phyloP scores from a whole-genome alignment of 2,888 invertebrate species.

The Heliconius sara region DNA sequence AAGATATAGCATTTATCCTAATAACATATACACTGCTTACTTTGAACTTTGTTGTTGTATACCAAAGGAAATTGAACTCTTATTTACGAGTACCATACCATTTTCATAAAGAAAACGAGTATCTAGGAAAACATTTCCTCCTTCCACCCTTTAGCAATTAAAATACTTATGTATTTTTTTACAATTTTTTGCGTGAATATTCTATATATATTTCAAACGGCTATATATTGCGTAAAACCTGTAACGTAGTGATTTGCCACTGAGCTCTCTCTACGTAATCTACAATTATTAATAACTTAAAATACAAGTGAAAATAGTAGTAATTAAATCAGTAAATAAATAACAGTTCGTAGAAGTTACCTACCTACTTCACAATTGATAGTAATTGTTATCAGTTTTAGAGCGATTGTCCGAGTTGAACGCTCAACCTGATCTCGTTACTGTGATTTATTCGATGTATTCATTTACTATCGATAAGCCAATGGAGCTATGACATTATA shows the following conservation, averaged over 20 bases:
- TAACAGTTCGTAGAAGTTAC: not conserved
- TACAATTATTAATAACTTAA: too few relatives aligned
- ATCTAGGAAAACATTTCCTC: not conserved
- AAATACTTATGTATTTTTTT: too few relatives aligned
- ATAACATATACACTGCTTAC: not conserved
- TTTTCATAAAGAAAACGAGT: not conserved
- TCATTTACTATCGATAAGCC: not conserved
- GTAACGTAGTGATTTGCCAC: too few relatives aligned
- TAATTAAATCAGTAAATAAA: not conserved
- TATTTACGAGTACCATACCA: not conserved
- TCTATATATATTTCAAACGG: too few relatives aligned
- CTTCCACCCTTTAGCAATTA: too few relatives aligned
- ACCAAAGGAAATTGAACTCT: not conserved
- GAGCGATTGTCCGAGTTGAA: conserved; percentile 47
- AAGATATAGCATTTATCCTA: not conserved
- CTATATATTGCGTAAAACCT: too few relatives aligned
- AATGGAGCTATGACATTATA: not conserved
- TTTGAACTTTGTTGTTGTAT: not conserved
- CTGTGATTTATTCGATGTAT: conserved; percentile 44
- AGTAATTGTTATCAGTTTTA: conserved; percentile 18
- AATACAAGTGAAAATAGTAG: too few relatives aligned
- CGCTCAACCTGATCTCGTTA: conserved; percentile 47
- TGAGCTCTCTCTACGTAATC: too few relatives aligned
- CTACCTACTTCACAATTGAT: conserved; percentile 1
- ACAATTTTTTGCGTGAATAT: too few relatives aligned